Conservation (phyloP, 2,113 vertebrate genomes). For the Euleptes europaea region DNA sequence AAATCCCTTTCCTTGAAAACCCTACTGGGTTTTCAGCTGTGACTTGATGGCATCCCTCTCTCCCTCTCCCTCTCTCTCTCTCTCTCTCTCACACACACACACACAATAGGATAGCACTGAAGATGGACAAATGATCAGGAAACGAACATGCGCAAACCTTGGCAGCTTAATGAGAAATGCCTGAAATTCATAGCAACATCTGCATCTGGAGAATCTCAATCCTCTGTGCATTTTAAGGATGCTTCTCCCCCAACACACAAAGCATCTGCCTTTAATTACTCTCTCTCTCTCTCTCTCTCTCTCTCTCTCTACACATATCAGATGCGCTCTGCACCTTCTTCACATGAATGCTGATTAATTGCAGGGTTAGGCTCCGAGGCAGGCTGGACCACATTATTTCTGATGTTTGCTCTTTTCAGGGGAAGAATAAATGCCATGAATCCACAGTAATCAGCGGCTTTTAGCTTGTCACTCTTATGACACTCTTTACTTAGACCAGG, state of each 20-base stretch:
- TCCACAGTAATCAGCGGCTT: constrained; percentile 74
- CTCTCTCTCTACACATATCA: constrained; percentile 60
- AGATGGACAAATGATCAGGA: background rate
- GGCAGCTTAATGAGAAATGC: background rate
- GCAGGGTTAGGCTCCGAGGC: constrained; percentile 72
- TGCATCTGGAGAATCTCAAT: constrained; percentile 1
- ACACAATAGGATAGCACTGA: background rate
- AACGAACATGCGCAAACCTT: background rate
- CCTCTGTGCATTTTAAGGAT: background rate
- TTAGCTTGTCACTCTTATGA: constrained; percentile 75
- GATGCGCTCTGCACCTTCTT: constrained; percentile 62
- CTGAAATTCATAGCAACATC: background rate
- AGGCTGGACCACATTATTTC: constrained; percentile 73
- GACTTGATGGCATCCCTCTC: no score
- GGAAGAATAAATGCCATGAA: constrained; percentile 71
- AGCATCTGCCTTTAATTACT: constrained; percentile 71
- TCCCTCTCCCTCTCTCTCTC: no score
- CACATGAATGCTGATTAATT: constrained; percentile 76
- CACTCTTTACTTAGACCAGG: constrained; percentile 74
- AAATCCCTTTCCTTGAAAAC: no score
- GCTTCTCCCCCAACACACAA: constrained; percentile 30
- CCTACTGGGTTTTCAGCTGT: no score
- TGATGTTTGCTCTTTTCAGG: constrained; percentile 72
- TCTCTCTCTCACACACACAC: no score
- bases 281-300: constrained; percentile 29